Evolutionary conservation across 2,888 invertebrate species (phyloP).

Genomic region (Heterodera filipjevi): DNA sequence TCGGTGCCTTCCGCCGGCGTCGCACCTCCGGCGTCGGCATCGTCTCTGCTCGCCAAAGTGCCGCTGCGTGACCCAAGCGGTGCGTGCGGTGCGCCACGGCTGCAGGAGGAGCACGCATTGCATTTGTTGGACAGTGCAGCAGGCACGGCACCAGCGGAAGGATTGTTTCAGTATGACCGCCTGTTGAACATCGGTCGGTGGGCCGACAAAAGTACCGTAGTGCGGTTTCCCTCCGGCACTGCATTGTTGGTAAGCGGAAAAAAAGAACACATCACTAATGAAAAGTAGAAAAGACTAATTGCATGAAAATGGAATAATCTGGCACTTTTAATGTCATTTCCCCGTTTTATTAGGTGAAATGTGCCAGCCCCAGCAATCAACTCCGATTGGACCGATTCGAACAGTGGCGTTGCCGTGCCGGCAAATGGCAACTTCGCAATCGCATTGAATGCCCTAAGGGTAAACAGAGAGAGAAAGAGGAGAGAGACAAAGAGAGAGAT

Average conservation of each 20-base stretch:
- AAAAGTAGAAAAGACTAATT: background rate
- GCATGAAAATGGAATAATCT: background rate
- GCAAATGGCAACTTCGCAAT: conserved; percentile 53
- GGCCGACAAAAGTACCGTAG: conserved; percentile 4
- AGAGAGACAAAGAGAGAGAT: too few relatives aligned
- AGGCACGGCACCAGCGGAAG: background rate
- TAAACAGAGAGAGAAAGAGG: too few relatives aligned
- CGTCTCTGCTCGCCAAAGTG: background rate
- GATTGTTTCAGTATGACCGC: background rate
- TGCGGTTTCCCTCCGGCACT: conserved; percentile 58
- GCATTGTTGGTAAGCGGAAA: conserved; percentile 31
- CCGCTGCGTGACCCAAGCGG: conserved; percentile 2
- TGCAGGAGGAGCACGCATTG: conserved; percentile 12
- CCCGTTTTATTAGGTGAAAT: conserved; percentile 29
- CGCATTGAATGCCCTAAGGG: conserved; percentile 49
- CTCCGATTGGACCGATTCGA: conserved; percentile 34
- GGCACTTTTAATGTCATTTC: background rate
- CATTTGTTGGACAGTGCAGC: background rate
- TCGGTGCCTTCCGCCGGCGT: background rate
- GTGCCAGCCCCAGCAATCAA: conserved; percentile 20
- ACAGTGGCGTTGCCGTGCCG: conserved; percentile 52
- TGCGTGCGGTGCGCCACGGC: background rate
- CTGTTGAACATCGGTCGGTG: background rate
- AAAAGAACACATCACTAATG: too few relatives aligned
- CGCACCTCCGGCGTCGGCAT: background rate